Conservation (phyloP, 2,113 vertebrate genomes). For the Aegithalos caudatus region DNA sequence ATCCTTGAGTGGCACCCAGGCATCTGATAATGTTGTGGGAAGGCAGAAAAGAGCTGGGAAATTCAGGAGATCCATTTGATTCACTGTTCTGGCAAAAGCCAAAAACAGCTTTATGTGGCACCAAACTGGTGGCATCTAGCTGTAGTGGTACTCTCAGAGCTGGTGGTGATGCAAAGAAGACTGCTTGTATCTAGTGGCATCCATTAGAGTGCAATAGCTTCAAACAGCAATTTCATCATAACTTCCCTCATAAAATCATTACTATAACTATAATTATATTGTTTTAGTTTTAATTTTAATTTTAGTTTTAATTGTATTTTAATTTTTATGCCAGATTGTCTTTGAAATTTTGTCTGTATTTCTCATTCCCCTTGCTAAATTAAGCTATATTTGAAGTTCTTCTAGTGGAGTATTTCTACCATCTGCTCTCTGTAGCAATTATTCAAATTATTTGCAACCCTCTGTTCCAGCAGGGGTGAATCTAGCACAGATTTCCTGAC, state of each 20-base stretch:
- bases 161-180: neutral
- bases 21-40: neutral
- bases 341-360: neutral
- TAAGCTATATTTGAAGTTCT: neutral
- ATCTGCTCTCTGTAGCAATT: constrained; percentile 23
- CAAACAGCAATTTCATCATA: neutral
- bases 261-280: neutral
- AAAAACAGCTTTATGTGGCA: neutral
- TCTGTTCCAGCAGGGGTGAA: neutral
- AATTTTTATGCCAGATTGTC: neutral
- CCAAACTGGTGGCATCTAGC: too few relatives aligned
- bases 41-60: neutral
- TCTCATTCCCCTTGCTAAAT: neutral
- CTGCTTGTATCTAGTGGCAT: neutral
- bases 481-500: neutral
- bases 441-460: constrained; percentile 19
- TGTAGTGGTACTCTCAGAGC: neutral
- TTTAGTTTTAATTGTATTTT: neutral
- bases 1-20: neutral
- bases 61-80: neutral
- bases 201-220: neutral
- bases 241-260: neutral
- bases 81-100: neutral
- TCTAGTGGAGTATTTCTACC: neutral
- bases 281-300: neutral